Conservation (phyloP, 2,113 vertebrate genomes). For the Dryoscopus gambensis region DNA sequence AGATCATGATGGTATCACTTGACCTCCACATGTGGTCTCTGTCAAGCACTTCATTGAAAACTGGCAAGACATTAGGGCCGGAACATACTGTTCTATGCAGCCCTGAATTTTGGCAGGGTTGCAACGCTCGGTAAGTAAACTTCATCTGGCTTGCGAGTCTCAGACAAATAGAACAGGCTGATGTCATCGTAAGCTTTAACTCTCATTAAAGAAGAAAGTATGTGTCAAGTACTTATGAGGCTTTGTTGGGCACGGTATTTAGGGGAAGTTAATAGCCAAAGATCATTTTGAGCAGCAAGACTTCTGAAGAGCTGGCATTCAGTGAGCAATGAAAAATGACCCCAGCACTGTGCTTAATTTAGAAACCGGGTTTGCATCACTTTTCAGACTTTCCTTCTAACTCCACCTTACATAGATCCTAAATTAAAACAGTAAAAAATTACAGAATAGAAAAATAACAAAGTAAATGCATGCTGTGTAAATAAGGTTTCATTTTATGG, state of each 20-base stretch:
- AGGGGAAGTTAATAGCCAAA: slow-evolving; percentile 24
- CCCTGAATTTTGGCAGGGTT: slow-evolving; percentile 17
- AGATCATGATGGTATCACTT: background rate
- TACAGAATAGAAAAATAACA: background rate
- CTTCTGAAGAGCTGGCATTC: background rate
- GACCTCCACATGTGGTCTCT: slow-evolving; percentile 26
- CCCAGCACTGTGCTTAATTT: background rate
- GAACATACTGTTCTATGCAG: slow-evolving; percentile 42
- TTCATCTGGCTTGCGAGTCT: slow-evolving; percentile 1
- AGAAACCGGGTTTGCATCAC: background rate
- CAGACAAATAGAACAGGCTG: slow-evolving; percentile 32
- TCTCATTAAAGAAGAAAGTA: slow-evolving; percentile 24
- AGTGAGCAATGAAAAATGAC: background rate
- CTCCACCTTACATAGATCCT: background rate
- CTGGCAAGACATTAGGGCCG: background rate
- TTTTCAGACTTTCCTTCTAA: background rate
- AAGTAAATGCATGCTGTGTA: background rate
- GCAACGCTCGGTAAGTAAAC: slow-evolving; percentile 18
- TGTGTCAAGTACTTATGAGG: background rate
- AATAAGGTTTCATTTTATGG: background rate
- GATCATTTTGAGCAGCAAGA: background rate
- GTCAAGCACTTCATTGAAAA: slow-evolving; percentile 42
- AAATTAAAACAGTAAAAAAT: background rate
- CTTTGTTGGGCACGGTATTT: slow-evolving; percentile 9
- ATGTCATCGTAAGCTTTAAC: slow-evolving; percentile 12